Percentiles rank a stretch among this genome's conserved stretches.
phyloP scores from a whole-genome alignment of 2,888 invertebrate species.

The Cryptosula pallasiana region DNA sequence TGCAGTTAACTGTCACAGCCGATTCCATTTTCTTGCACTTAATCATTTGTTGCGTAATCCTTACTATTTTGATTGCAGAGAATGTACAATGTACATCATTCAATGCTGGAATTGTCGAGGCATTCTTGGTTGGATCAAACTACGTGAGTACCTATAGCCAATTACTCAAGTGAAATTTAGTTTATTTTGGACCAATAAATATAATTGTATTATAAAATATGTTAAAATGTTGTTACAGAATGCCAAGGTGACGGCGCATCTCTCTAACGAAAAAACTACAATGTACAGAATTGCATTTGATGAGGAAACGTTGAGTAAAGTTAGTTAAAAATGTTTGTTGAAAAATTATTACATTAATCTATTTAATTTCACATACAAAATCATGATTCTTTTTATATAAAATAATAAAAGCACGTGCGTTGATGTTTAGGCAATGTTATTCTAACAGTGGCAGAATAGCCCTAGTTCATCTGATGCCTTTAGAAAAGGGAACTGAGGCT shows the following conservation, averaged over 20 bases:
- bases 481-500: background rate
- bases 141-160: conserved; percentile 70
- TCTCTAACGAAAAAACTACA: conserved; percentile 99
- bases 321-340: background rate
- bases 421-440: too few relatives aligned
- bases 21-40: too few relatives aligned
- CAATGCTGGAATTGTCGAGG: conserved; percentile 94
- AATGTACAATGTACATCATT: conserved; percentile 97
- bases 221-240: conserved; percentile 64
- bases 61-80: conserved; percentile 55
- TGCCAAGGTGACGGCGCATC: conserved; percentile 95
- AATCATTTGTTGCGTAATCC: too few relatives aligned
- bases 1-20: too few relatives aligned
- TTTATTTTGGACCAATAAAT: background rate
- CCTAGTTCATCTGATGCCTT: conserved; percentile 17
- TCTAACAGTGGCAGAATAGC: too few relatives aligned
- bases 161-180: too few relatives aligned
- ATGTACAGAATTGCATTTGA: conserved; percentile 99
- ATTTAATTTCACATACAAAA: background rate
- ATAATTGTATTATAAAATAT: conserved; percentile 30
- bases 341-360: background rate
- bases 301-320: conserved; percentile 55
- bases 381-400: background rate
- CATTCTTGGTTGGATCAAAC: conserved; percentile 85
- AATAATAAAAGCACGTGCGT: background rate